phyloP scores from a whole-genome alignment of 2,888 invertebrate genomes.

The Alloplasta piceator region DNA sequence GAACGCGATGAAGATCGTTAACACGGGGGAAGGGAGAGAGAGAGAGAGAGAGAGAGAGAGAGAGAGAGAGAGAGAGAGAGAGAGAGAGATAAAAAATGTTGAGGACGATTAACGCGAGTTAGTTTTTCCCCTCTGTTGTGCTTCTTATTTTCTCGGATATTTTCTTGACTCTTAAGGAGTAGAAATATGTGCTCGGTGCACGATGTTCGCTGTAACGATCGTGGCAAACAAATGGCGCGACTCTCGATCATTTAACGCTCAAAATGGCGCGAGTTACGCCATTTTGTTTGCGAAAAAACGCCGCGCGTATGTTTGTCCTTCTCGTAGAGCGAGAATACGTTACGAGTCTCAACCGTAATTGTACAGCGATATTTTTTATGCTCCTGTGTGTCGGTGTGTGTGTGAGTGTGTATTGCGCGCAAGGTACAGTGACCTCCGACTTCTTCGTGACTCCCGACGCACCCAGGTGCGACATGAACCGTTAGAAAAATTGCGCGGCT shows the following conservation, averaged over 20 bases:
- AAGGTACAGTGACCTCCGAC: conserved; percentile 72
- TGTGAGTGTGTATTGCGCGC: conserved; percentile 25
- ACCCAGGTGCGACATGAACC: conserved; percentile 71
- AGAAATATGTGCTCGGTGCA: conserved; percentile 32
- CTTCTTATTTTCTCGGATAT: conserved; percentile 21
- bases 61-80: conserved; percentile 6
- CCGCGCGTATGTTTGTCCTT: too few relatives aligned
- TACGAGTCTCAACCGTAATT: conserved; percentile 25
- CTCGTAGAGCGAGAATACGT: conserved; percentile 27
- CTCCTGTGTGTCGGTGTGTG: background rate
- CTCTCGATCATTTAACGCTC: too few relatives aligned
- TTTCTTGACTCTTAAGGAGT: conserved; percentile 28
- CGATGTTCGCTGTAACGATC: conserved; percentile 4
- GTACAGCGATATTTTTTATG: conserved; percentile 18
- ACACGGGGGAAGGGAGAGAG: conserved; percentile 16
- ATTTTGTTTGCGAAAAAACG: too few relatives aligned
- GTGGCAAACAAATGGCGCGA: too few relatives aligned
- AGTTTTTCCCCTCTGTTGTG: conserved; percentile 64
- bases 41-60: conserved; percentile 30
- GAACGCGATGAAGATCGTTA: conserved; percentile 61
- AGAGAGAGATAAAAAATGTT: conserved; percentile 41
- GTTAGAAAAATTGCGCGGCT: conserved; percentile 70
- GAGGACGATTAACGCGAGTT: conserved; percentile 67
- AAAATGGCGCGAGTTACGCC: too few relatives aligned
- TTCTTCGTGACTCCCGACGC: conserved; percentile 69